These are phyloP conservation scores for Pandemis cinnamomeana DNA, from an alignment of 2,888 invertebrate genomes.

Conservation along the genomic window DNA sequence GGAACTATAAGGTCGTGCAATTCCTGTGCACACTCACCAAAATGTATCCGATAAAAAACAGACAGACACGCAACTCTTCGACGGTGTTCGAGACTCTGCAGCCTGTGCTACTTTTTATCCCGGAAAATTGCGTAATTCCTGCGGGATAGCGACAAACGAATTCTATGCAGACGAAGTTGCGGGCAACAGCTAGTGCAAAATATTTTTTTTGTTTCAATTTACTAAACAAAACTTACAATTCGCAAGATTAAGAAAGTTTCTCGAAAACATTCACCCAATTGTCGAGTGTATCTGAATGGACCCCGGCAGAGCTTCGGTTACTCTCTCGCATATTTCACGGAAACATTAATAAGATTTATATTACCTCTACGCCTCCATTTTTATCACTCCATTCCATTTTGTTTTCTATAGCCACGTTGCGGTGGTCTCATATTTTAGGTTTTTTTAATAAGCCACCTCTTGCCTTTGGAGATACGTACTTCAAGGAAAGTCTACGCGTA, in stretches of 20 bases:
- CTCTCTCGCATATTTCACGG: constrained; percentile 39
- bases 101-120: too few species aligned
- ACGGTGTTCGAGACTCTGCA: too few species aligned
- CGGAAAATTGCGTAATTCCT: too few species aligned
- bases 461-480: not conserved
- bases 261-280: constrained; percentile 20
- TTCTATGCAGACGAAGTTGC: too few species aligned
- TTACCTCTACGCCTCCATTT: constrained; percentile 29
- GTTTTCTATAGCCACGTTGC: constrained; percentile 36
- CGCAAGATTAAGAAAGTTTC: not conserved
- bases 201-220: not conserved
- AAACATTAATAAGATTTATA: constrained; percentile 42
- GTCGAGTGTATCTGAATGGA: not conserved
- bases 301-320: constrained; percentile 18
- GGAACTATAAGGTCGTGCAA: too few species aligned
- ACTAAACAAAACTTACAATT: not conserved
- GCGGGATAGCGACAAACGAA: too few species aligned
- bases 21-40: too few species aligned
- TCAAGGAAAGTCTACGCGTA: not conserved
- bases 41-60: too few species aligned
- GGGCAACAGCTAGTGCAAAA: too few species aligned
- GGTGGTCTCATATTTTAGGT: constrained; percentile 14
- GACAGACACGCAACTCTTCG: too few species aligned
- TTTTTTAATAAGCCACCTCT: not conserved
- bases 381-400: constrained; percentile 41